Base-by-base conservation (phyloP, 2,888 invertebrate species). In the Tenthredo notha region DNA sequence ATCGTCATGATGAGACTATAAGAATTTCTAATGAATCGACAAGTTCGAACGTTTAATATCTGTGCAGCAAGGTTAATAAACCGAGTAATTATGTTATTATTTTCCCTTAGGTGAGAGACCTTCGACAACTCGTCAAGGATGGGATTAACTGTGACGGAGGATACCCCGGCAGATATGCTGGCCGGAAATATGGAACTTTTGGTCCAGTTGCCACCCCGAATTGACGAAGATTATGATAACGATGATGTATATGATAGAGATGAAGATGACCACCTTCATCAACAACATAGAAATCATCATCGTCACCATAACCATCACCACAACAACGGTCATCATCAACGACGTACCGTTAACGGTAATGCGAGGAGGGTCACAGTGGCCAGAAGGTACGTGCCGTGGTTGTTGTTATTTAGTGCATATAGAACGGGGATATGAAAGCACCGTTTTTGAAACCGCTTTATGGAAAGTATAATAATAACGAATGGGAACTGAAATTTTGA, bases 121-220 rank as follows among this genome's bases (percentile, higher is more conserved):
- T 67, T 67, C 67, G 18, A 15, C 3, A 21, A 74, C 6, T 1
- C 25, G 12, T 91, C 92, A 86, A 92, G 90, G 88, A 93, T 93
- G 93, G 93, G 92, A 88, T 89, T 93, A 87, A 93, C 93, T 89
- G 95, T 96, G 92, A 96, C 96, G 87, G 96, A 96, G 92, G 96
- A 96, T 92, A 96, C 96, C 75, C 96, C 96, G 87, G 95, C 95
- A 86, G 96, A 96, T 92, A 95, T 96, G 95, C 94, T 96, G 92
- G 95, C 96, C 88, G 96, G 96, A 87, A 95, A 95, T 91, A 96
- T 96, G 96, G 96, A 96, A 91, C 94, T 96, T 86, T 94, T 95
- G 88, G 95, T 96, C 86, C 95, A 96, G 89, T 94, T 96, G 87
- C 96, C 96, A 47, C 90, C 83, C 1, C 65, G 83, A 12, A 83